Evolutionary conservation across 1,140 invertebrate genomes (phyloP).

Genomic region (Drosophila lacertosa): DNA sequence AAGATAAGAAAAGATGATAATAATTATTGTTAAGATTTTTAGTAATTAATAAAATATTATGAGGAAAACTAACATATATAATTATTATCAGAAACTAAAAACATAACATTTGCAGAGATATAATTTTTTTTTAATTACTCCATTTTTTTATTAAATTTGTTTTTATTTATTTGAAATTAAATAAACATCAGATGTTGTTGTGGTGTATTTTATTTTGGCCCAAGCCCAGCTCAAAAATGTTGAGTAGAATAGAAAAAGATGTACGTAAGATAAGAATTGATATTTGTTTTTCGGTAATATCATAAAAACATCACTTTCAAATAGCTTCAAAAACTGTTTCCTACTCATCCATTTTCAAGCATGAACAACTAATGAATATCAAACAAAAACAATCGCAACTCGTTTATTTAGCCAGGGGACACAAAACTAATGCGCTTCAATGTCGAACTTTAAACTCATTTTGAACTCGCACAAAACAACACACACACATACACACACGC

Average conservation of each 20-base stretch:
- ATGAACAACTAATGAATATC: slow-evolving; percentile 22
- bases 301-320: slow-evolving; percentile 1
- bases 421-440: slow-evolving; percentile 64
- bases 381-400: slow-evolving; percentile 7
- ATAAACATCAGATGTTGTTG: background rate
- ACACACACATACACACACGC: slow-evolving; percentile 26
- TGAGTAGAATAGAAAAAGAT: background rate
- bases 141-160: too few species aligned
- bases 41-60: too few species aligned
- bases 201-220: background rate
- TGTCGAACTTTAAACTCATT: slow-evolving; percentile 71
- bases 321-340: background rate
- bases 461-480: slow-evolving; percentile 47
- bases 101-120: too few species aligned
- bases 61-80: too few species aligned
- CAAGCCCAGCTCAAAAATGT: background rate
- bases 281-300: background rate
- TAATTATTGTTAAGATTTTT: too few species aligned
- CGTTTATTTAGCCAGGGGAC: slow-evolving; percentile 38
- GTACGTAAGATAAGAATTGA: background rate
- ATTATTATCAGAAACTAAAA: too few species aligned
- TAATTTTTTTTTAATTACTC: too few species aligned
- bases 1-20: too few species aligned
- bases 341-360: too few species aligned
- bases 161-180: background rate